Evolutionary conservation across 2,113 vertebrate species (phyloP), one percentile per base, ranked within the genome.

Genomic region (Brevimyrus niger): DNA sequence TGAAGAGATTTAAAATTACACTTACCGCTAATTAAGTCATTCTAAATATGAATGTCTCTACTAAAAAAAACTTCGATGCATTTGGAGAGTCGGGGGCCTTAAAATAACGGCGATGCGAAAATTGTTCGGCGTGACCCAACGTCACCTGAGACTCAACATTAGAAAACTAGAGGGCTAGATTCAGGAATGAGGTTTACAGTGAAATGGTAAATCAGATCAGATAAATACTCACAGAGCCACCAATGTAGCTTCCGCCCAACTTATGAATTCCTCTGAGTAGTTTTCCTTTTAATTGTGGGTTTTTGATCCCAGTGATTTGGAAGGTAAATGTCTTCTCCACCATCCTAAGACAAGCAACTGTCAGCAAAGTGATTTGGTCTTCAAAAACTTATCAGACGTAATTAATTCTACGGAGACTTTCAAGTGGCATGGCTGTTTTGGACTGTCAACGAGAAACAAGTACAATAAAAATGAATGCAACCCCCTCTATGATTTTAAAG

Each of bases 301-400:
- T 91, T 91, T 94, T 95, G 90, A 96, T 92, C 13, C 96, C 96
- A 89, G 96, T 96, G n/a, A 96, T 94, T 90, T 96, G 96, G 90
- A 96, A 96, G 35, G 95, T 61, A 48, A 88, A 92, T 3, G 50
- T 88, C 65, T 87, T 89, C 53, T 85, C 90, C 50, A 90, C 91
- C 95, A 96, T 96, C 88, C 91, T 93, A 55, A 65, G 38, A 3
- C 46, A 89, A 80, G 65, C 1, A 85, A 7, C 35, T 58, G 31
- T 38, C 21, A 53, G 27, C 86, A 58, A 86, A 55, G 31, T 55
- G 42, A 10, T 27, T 42, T 17, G 1, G 7, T 35, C 48, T 86
- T 53, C 44, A 17, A 10, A 27, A 48, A 46, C 65, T 13, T 35
- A 73, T 73, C 27, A 73, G 27, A 27, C 4, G 65, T 42, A 5